Evolutionary conservation across 2,113 vertebrate genomes (phyloP).

Genomic region (Sclerurus mexicanus): DNA sequence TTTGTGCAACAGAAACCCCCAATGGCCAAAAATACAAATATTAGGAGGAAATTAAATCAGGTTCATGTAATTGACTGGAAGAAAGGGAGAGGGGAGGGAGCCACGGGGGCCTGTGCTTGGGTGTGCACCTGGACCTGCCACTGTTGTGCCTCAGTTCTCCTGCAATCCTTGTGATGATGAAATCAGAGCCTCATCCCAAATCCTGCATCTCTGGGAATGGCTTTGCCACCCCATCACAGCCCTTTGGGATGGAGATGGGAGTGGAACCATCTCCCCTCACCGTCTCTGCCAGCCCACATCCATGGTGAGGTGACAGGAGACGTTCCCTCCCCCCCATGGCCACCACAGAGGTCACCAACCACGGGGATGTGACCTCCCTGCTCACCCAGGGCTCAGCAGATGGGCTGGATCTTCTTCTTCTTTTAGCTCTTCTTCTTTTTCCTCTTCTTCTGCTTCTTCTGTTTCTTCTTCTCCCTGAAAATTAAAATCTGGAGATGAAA

Average conservation of each 20-base stretch:
- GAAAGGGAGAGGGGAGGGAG: not conserved
- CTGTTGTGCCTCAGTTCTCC: not conserved
- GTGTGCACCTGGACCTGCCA: not conserved
- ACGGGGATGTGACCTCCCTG: not conserved
- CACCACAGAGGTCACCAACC: not conserved
- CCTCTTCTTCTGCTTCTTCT: too few relatives aligned
- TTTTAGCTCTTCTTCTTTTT: too few relatives aligned
- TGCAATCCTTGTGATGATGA: rapidly evolving
- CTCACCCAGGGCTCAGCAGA: not conserved
- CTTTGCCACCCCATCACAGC: too few relatives aligned
- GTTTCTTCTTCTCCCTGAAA: too few relatives aligned
- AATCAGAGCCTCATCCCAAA: not conserved
- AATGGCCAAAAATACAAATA: not conserved
- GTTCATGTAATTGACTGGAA: not conserved
- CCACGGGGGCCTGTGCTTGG: not conserved
- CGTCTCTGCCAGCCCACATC: not conserved
- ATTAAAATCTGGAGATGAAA: too few relatives aligned
- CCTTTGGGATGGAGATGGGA: not conserved
- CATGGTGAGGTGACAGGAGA: rapidly evolving
- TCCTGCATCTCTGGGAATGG: not conserved
- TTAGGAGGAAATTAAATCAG: rapidly evolving
- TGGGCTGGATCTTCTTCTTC: not conserved
- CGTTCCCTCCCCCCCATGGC: not conserved
- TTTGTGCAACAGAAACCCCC: not conserved
- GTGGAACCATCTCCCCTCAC: rapidly evolving